phyloP scores from a whole-genome alignment of 1,140 invertebrate species.

The Zaprionus taronus region DNA sequence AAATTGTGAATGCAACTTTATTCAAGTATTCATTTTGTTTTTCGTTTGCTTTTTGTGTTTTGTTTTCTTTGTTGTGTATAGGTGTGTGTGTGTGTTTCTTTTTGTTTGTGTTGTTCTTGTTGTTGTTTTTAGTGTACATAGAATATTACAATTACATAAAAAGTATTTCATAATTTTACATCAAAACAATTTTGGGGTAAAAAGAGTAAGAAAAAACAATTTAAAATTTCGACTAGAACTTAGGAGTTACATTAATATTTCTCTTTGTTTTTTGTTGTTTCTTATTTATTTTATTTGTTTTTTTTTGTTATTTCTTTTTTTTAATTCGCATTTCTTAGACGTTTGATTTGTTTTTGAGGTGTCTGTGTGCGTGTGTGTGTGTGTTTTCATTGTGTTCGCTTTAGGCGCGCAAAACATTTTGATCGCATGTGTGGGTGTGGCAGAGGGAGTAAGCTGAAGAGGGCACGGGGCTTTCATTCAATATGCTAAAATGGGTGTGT shows the following conservation, averaged over 20 bases:
- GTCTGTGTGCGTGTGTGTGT: conserved; percentile 12
- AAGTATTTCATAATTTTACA: conserved; percentile 69
- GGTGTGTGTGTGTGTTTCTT: conserved; percentile 39
- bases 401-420: conserved; percentile 9
- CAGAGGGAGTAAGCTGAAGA: background rate
- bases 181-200: conserved; percentile 69
- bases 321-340: conserved; percentile 7
- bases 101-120: conserved; percentile 48
- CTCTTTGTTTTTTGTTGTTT: conserved; percentile 6
- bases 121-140: conserved; percentile 66
- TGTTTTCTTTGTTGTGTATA: conserved; percentile 24
- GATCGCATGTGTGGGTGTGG: background rate
- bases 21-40: conserved; percentile 77
- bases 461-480: conserved; percentile 33
- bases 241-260: conserved; percentile 62
- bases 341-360: conserved; percentile 20
- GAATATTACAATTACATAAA: conserved; percentile 74
- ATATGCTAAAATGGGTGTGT: conserved; percentile 43
- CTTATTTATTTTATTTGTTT: conserved; percentile 29
- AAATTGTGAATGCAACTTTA: conserved; percentile 84
- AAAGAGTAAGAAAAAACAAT: conserved; percentile 60
- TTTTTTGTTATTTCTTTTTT: conserved; percentile 22
- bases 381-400: background rate
- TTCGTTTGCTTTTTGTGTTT: conserved; percentile 48
- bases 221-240: conserved; percentile 84